phyloP scores from a whole-genome alignment of 2,888 invertebrate species.

The Pristionchus maxplancki region DNA sequence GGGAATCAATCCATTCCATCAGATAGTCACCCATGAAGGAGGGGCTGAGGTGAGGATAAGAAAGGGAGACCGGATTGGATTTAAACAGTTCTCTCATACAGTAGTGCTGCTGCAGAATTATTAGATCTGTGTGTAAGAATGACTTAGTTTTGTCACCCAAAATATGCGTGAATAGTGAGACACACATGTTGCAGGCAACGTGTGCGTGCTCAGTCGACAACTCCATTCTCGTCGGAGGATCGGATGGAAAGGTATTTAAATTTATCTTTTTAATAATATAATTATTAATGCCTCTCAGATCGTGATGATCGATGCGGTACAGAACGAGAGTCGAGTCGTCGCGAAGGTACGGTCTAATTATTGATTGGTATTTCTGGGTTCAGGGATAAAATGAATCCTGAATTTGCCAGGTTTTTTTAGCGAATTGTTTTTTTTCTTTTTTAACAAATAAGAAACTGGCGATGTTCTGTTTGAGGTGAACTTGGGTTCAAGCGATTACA shows the following conservation, averaged over 20 bases:
- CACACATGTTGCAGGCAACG: slow-evolving; percentile 31
- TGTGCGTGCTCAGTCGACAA: slow-evolving; percentile 19
- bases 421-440: too few relatives aligned
- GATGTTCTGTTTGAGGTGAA: too few relatives aligned
- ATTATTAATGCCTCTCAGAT: neutral
- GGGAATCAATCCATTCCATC: neutral
- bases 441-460: too few relatives aligned
- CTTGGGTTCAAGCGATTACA: neutral
- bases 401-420: too few relatives aligned
- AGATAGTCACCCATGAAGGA: neutral
- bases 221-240: slow-evolving; percentile 44
- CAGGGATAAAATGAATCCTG: neutral
- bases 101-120: neutral
- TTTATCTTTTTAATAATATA: neutral
- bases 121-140: neutral
- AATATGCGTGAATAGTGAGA: neutral
- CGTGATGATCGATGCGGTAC: slow-evolving; percentile 22
- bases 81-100: neutral
- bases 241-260: slow-evolving; percentile 19
- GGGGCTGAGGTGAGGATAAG: slow-evolving; percentile 9
- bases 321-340: slow-evolving; percentile 11
- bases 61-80: neutral
- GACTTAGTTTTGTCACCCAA: neutral
- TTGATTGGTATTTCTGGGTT: neutral
- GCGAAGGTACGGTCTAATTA: neutral